Percentiles rank a stretch among this genome's conserved stretches.
These are phyloP conservation scores for Antennarius maculatus DNA, from an alignment of 2,797 vertebrate species.

Conservation along the genomic window DNA sequence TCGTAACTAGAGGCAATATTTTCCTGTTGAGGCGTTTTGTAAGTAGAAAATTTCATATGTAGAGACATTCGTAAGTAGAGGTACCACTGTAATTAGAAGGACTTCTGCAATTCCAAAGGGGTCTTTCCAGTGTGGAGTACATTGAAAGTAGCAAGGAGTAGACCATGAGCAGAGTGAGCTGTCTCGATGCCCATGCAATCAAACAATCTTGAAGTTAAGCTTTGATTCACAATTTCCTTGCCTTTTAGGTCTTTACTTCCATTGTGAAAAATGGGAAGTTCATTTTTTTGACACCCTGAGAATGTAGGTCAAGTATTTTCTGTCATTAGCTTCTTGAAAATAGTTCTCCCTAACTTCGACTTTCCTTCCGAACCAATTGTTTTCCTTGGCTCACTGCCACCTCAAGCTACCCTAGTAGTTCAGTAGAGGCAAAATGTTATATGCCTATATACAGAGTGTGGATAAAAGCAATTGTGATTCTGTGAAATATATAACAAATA, in stretches of 20 bases:
- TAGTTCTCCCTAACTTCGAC: background rate
- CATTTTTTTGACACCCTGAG: background rate
- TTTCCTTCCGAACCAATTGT: background rate
- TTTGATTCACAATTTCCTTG: background rate
- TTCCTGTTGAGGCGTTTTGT: no score
- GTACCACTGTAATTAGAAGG: background rate
- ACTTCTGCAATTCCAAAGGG: conserved; percentile 15
- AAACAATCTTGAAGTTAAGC: conserved; percentile 11
- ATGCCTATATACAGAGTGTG: background rate
- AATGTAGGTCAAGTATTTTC: no score
- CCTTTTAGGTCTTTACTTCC: background rate
- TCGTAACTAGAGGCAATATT: no score
- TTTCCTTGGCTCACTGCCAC: conserved; percentile 6
- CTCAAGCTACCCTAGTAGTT: background rate
- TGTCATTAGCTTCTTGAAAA: background rate
- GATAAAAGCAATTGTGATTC: no score
- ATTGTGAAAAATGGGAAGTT: background rate
- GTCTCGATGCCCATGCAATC: conserved; percentile 9
- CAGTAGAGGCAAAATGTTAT: conserved; percentile 1
- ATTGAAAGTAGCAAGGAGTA: conserved; percentile 10
- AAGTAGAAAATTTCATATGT: no score
- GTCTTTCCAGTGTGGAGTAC: conserved; percentile 7
- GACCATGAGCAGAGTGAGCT: conserved; percentile 12
- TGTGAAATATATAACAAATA: no score
- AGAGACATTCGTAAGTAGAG: no score